Percentiles rank a stretch among this genome's conserved stretches.
Conservation (phyloP, 2,888 invertebrate species). For the Lepidocyrtoides sp. region DNA sequence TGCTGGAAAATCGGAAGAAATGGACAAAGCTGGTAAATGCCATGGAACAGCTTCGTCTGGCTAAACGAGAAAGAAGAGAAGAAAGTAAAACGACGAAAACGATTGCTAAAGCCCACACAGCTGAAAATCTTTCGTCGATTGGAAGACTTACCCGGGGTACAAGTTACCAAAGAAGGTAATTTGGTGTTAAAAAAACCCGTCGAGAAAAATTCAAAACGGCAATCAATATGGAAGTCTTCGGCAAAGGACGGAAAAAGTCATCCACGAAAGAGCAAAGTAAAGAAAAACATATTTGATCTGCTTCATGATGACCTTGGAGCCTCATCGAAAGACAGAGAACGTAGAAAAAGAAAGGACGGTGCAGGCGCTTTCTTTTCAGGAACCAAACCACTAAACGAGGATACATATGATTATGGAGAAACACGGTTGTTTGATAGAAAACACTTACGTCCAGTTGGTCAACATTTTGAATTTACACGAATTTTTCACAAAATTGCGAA, state of each 20-base stretch:
- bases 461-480: conserved; percentile 61
- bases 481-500: conserved; percentile 57
- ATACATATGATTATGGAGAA: conserved; percentile 64
- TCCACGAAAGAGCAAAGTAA: not conserved
- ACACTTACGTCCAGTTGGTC: conserved; percentile 18
- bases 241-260: not conserved
- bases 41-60: conserved; percentile 13
- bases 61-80: not conserved
- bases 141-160: not conserved
- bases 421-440: conserved; percentile 27
- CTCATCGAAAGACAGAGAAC: not conserved
- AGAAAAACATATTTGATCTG: not conserved
- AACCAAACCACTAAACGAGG: not conserved
- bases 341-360: too few species aligned
- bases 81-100: conserved; percentile 24
- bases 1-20: conserved; percentile 61
- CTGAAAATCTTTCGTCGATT: not conserved
- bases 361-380: not conserved
- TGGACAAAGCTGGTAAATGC: conserved; percentile 37
- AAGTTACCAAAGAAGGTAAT: not conserved
- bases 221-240: not conserved
- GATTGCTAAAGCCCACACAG: conserved; percentile 27
- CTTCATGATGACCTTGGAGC: not conserved
- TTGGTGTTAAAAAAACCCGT: not conserved
- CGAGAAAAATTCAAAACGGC: not conserved